Evolutionary conservation across 2,888 invertebrate species (phyloP), one percentile per base, ranked within the genome.

Genomic region (Folsomia manolachei): DNA sequence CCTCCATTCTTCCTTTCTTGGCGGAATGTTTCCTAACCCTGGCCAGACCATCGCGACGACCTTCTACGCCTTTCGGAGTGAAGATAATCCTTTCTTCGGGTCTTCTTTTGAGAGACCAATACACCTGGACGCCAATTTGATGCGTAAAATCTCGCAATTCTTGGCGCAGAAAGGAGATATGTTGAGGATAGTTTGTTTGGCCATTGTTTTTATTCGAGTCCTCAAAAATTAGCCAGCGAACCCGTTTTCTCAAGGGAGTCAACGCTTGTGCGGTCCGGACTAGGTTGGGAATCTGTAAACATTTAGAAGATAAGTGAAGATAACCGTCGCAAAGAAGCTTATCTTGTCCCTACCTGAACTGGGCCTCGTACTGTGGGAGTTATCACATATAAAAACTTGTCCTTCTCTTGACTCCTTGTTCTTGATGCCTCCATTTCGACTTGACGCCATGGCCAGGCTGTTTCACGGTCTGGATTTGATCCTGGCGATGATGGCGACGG

Each of bases 191-290:
- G 4, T 7, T 4, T 4, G 19, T 7, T 90, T 24, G 63, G 14
- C 9, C 9, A n/a, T n/a, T n/a, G 26, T 2, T 21, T 19, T 27
- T 26, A 18, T 26, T 64, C n/a, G 89, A 87, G 83, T 91, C 91
- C 83, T 92, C 91, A 70, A 90, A 88, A 56, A 91, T 87, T 77
- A 92, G 87, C 91, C 91, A 91, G 77, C 88, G 86, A 52, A 92
- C 82, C 82, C 73, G 71, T 56, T 89, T 88, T 70, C 85, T 84
- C 25, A 90, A 87, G 83, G 88, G 87, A 84, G 88, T 87, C 65
- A 92, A 84, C 0, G 91, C 91, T 78, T 91, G 89, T 0, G 89
- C 87, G 77, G 91, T 84, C 75, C 91, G 85, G 53, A 91, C 92
- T 72, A 93, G 84, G 83, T 94, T 93, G 2, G 93, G 89, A 27